Conservation (phyloP, 2,888 invertebrate species). For the Orchesella flavescens region DNA sequence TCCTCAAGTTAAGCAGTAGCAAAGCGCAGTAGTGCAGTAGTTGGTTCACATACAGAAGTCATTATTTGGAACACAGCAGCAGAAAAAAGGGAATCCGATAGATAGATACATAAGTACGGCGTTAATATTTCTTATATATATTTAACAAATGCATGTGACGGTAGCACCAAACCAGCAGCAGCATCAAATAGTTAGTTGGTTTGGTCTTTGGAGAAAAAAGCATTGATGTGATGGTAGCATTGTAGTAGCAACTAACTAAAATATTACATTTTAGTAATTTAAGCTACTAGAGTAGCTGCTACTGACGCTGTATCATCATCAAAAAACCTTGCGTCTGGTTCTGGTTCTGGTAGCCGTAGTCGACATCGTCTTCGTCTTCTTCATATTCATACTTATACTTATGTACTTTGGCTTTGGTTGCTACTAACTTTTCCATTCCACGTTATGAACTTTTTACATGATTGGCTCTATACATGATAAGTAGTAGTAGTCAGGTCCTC, state of each 20-base stretch:
- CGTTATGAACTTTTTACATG: not conserved
- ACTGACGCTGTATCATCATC: conserved; percentile 51
- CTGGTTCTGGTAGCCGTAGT: conserved; percentile 9
- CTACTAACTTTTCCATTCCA: not conserved
- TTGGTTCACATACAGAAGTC: conserved; percentile 55
- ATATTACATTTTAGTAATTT: conserved; percentile 65
- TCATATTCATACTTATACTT: not conserved
- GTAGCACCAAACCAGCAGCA: conserved; percentile 37
- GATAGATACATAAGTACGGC: not conserved
- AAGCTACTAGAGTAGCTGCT: conserved; percentile 65
- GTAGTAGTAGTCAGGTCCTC: conserved; percentile 1
- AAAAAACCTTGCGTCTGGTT: too few species aligned
- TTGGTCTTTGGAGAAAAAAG: conserved; percentile 22
- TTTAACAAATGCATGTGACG: conserved; percentile 50
- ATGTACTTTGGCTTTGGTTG: not conserved
- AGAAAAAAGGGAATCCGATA: conserved; percentile 33
- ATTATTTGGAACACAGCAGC: conserved; percentile 59
- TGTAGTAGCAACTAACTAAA: conserved; percentile 61
- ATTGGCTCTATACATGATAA: too few species aligned
- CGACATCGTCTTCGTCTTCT: conserved; percentile 23
- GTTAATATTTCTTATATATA: not conserved
- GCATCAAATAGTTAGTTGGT: not conserved
- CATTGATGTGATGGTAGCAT: conserved; percentile 8
- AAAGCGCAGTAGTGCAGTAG: conserved; percentile 55
- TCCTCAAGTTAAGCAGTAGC: conserved; percentile 39